Evolutionary conservation across 2,888 invertebrate genomes (phyloP).

Genomic region (Portevinia maculata): DNA sequence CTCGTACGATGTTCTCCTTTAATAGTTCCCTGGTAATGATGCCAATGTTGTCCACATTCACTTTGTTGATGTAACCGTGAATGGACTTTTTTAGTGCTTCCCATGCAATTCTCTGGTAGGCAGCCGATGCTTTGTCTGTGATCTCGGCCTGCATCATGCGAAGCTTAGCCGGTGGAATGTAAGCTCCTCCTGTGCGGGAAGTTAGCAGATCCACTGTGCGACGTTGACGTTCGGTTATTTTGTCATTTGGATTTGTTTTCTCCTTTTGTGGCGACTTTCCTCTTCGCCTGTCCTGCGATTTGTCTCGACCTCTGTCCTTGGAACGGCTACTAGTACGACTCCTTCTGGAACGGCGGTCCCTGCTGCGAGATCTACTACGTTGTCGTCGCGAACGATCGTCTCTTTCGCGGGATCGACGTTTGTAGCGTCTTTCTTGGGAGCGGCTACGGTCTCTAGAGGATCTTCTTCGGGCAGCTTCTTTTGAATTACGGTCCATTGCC

Average conservation of each 20-base stretch:
- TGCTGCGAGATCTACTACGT: conserved; percentile 45
- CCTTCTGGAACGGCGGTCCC: conserved; percentile 69
- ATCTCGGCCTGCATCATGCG: conserved; percentile 98
- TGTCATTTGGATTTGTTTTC: conserved; percentile 77
- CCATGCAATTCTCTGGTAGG: conserved; percentile 98
- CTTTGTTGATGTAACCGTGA: conserved; percentile 98
- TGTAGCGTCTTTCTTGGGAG: conserved; percentile 25
- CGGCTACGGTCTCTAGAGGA: conserved; percentile 35
- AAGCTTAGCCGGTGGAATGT: conserved; percentile 98
- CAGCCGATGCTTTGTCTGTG: conserved; percentile 96
- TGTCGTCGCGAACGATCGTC: conserved; percentile 38
- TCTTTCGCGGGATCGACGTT: conserved; percentile 42
- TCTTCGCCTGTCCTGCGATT: conserved; percentile 18
- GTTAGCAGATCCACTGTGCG: conserved; percentile 87
- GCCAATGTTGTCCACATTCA: conserved; percentile 96
- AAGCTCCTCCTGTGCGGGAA: conserved; percentile 95
- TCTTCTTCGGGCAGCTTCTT: conserved; percentile 10
- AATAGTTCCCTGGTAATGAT: conserved; percentile 95
- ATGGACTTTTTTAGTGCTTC: conserved; percentile 99
- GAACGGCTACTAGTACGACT: conserved; percentile 69
- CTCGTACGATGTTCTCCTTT: conserved; percentile 97
- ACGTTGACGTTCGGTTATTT: conserved; percentile 81
- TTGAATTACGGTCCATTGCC: conserved; percentile 2
- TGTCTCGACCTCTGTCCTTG: conserved; percentile 30
- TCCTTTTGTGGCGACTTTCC: conserved; percentile 45